Base-by-base conservation (phyloP, 2,113 vertebrate genomes). In the Hepsetus odoe region DNA sequence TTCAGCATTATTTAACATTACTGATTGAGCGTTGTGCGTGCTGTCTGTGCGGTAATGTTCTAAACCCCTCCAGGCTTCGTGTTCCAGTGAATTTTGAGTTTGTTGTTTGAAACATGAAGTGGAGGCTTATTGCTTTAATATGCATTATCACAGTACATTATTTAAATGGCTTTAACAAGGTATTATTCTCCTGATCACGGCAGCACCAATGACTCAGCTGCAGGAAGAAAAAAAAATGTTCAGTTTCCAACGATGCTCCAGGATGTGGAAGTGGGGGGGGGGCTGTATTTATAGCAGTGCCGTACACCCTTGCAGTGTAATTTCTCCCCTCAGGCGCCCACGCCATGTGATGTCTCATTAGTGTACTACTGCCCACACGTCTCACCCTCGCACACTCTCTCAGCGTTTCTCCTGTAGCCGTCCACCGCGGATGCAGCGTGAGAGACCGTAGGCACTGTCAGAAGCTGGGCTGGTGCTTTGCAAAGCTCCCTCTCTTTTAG, bases 271-370 rank as follows among this genome's bases (percentile, higher is more conserved):
- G 61, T 33, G 22, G 68, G 58, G n/a, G n/a, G n/a, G n/a, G 51
- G 68, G 22, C 71, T 72, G 58, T 79, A 72, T 79, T 79, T 79
- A 64, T 79, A 77, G 66, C 65, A n/a, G 71, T 76, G 56, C 44
- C 59, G 71, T 72, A 56, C 44, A 62, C 40, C 67, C 67, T 62
- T 70, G 33, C 67, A 71, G 42, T 26, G 66, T 79, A 53, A 72
- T 79, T 79, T 79, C 58, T 26, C 59, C 46, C 32, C 68, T 79
- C 77, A 65, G 77, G 46, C 77, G 53, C 46, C 77, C 61, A 72
- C 58, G 58, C 67, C 38, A 51, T 70, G 66, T 70, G 55, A 77
- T 72, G 76, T 71, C 74, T 71, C 66, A 68, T 78, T 78, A 78
- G 30, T 72, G 76, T 68, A 35, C 66, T 42, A 49, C 67, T 72